Base-by-base conservation (phyloP, 1,140 invertebrate species). In the Brachystomella parvula region DNA sequence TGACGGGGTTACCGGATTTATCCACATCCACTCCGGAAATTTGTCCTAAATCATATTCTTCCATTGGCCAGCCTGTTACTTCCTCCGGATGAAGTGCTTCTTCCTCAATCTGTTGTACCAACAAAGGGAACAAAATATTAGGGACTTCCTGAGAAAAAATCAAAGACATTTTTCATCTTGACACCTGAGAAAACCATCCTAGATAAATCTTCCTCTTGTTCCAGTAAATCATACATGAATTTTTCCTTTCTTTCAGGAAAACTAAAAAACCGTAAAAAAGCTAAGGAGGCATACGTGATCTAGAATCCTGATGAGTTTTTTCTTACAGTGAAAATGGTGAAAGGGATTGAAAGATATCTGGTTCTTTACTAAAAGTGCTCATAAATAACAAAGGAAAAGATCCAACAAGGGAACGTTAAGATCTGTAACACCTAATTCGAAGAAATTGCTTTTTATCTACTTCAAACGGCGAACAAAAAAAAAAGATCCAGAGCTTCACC, bases 11-110 rank as follows among this genome's bases (percentile, higher is more conserved):
- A 15, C 88, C 88, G 30, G 85, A 77, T 12, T 82, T 83, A 79
- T 94, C 90, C 15, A 92, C 86, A 2, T 89, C 85, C 2, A 95
- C 86, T 47, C 89, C 92, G 35, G 86, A 85, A 64, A 95, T 86
- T 80, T 94, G 89, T 2, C 92, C 92, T 29, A 94, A 81, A 70
- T 84, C 83, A 53, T 86, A 74, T 12, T 83, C 81, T 66, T 82
- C 81, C 62, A 81, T 79, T 39, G 87, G 88, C 85, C 86, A 88
- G 66, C 85, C 83, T 73, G 84, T 83, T 1, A 87, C 82, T 64
- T 84, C 84, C 73, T 83, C 82, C 2, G 44, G 75, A 73, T 68
- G 68, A 30, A 21, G 64, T 35, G 30, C 53, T 61, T 59, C 65
- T 24, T 63, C 71, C 29, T 53, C 61, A 47, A 66, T 61, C 68